Conservation (phyloP, 2,888 invertebrate species). For the Acanthosoma haemorrhoidale region DNA sequence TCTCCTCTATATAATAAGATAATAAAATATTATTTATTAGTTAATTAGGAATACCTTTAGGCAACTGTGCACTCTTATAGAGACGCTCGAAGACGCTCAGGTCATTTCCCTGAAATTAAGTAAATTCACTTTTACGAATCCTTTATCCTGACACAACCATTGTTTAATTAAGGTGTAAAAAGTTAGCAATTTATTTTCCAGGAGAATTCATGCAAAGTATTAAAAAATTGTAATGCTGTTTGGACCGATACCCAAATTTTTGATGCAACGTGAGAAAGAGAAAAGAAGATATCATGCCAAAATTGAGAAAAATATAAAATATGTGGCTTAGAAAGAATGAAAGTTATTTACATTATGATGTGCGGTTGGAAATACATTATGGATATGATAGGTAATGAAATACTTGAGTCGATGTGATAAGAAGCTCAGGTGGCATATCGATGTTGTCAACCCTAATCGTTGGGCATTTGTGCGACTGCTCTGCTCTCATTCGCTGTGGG, state of each 20-base stretch:
- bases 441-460: conserved; percentile 29
- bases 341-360: background rate
- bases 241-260: background rate
- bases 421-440: conserved; percentile 50
- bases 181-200: background rate
- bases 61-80: conserved; percentile 29
- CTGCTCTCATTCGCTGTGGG: background rate
- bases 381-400: background rate
- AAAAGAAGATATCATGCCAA: background rate
- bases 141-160: background rate
- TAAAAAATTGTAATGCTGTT: background rate
- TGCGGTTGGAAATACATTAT: background rate
- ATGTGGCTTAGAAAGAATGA: background rate
- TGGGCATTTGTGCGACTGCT: background rate
- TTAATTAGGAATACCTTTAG: conserved; percentile 28
- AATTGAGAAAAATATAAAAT: background rate
- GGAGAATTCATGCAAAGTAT: background rate
- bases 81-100: conserved; percentile 35
- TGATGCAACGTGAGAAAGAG: background rate
- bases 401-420: conserved; percentile 48
- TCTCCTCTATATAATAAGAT: too few relatives aligned
- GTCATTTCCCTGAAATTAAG: conserved; percentile 17
- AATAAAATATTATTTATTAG: background rate
- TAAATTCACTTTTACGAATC: background rate
- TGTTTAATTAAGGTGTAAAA: background rate